Evolutionary conservation across 2,888 invertebrate genomes (phyloP), one percentile per base, ranked within the genome.

Genomic region (Tigriopus californicus): DNA sequence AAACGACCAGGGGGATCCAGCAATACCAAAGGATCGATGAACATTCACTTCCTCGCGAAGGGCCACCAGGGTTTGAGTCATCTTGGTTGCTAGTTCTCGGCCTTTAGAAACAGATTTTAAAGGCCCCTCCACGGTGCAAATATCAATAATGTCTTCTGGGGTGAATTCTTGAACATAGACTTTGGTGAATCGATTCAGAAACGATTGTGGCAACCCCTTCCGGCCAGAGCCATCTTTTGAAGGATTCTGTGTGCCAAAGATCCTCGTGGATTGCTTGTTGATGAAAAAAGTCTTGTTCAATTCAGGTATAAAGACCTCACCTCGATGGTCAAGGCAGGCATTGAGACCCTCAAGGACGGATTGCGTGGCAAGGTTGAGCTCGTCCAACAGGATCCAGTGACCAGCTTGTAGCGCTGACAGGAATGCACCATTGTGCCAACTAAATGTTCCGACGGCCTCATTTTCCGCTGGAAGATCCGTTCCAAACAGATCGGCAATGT

Each of bases 191-290:
- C 98, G 79, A 71, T 99, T 99, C 0, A 98, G 75, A 70, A 99
- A 99, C 0, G 97, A 97, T 67, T 87, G 81, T 0, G 99, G 98
- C 33, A 99, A 75, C 1, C 97, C 95, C 70, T 95, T 81, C 63
- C 99, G 77, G 0, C 89, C 92, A 0, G 97, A 97, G 11, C 98
- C 98, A 74, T 98, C 91, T 66, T 81, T 81, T 46, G 89, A 74
- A 0, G 99, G 98, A 76, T 99, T 99, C 73, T 99, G 98, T 67
- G 95, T 95, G 1, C 87, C 98, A 71, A 99, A 99, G 55, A 99
- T 77, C 65, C 85, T 80, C 0, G 94, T 94, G 65, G 80, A 77
- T 62, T 72, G 60, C 73, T 70, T 67, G 77, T 81, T 67, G 0
- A 95, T 79, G 62, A 77, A 75, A 69, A 97, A 97, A 0, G 83